Evolutionary conservation across 2,113 vertebrate species (phyloP).

Genomic region (Leptobrachium leishanense): DNA sequence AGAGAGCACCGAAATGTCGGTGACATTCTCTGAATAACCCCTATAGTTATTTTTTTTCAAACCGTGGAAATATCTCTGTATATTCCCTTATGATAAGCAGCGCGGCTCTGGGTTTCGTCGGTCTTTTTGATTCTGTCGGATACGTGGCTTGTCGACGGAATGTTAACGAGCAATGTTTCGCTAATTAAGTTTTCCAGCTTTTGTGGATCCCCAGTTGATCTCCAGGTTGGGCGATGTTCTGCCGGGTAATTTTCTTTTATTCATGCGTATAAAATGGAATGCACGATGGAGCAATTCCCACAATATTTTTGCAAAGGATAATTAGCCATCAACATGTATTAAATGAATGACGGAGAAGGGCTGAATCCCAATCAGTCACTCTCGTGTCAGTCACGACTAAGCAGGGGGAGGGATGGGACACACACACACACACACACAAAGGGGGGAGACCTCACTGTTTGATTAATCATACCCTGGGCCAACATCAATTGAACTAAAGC

Average conservation of each 20-base stretch:
- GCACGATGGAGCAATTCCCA: neutral
- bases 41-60: too few species aligned
- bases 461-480: constrained; percentile 30
- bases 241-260: neutral
- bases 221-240: neutral
- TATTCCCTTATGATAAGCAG: too few species aligned
- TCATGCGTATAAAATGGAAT: constrained; percentile 13
- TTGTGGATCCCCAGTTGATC: neutral
- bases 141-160: neutral
- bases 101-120: too few species aligned
- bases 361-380: constrained; percentile 28
- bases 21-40: too few species aligned
- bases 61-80: too few species aligned
- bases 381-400: constrained; percentile 20
- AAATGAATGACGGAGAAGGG: constrained; percentile 18
- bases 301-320: constrained; percentile 20
- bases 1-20: too few species aligned
- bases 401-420: neutral
- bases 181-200: neutral
- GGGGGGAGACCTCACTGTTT: constrained; percentile 28
- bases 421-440: constrained; percentile 6
- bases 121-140: too few species aligned
- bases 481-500: constrained; percentile 33
- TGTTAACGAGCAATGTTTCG: constrained; percentile 13
- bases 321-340: constrained; percentile 18